phyloP scores from a whole-genome alignment of 2,888 invertebrate genomes.

The Unio pictorum region DNA sequence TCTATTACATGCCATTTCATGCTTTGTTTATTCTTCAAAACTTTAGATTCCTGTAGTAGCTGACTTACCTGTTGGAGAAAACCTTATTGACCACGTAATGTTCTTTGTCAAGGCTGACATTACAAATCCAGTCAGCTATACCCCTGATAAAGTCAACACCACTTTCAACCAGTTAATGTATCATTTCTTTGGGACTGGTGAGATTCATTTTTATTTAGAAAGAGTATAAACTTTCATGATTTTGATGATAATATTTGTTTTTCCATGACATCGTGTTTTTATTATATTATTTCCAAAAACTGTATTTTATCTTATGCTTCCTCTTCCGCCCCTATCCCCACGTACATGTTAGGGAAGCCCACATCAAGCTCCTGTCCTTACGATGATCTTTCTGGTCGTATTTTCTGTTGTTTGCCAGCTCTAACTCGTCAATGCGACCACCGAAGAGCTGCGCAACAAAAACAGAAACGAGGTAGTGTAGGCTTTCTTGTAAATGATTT shows the following conservation, averaged over 20 bases:
- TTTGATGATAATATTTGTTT: neutral
- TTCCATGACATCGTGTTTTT: neutral
- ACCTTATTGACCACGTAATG: constrained; percentile 59
- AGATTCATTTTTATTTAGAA: neutral
- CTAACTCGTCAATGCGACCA: too few species aligned
- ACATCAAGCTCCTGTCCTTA: too few species aligned
- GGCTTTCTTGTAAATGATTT: too few species aligned
- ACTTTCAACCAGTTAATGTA: constrained; percentile 7
- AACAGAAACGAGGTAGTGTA: too few species aligned
- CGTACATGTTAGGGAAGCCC: too few species aligned
- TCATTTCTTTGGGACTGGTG: constrained; percentile 13
- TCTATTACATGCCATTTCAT: too few species aligned
- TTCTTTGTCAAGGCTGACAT: constrained; percentile 30
- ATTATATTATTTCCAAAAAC: too few species aligned
- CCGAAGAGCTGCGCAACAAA: too few species aligned
- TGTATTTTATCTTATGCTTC: too few species aligned
- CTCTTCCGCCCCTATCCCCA: too few species aligned
- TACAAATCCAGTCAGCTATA: constrained; percentile 41
- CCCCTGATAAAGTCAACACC: constrained; percentile 19
- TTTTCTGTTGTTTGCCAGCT: too few species aligned
- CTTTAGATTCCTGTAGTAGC: constrained; percentile 54
- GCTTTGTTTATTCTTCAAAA: neutral
- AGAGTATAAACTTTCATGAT: neutral
- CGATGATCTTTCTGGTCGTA: too few species aligned
- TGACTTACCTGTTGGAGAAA: constrained; percentile 62